Base-by-base conservation (phyloP, 1,140 invertebrate genomes). In the Drosophila pectinifera region DNA sequence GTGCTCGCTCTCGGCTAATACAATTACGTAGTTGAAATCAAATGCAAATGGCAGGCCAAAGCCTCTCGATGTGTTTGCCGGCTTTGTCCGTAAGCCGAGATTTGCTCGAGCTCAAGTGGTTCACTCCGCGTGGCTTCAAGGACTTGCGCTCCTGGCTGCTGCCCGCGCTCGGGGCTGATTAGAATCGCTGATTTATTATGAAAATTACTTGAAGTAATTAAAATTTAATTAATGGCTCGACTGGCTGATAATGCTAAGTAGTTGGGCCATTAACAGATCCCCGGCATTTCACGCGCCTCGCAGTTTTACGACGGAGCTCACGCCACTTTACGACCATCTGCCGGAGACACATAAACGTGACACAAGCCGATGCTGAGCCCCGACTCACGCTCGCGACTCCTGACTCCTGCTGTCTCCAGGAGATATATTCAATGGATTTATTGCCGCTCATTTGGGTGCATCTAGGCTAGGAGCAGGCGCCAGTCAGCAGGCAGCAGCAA, bases 341-440 rank as follows among this genome's bases (percentile, higher is more conserved):
- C 7, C 49, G 38, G 41, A 46, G 68, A 31, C 43, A 42, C 58
- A 75, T 82, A 59, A 82, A 81, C 77, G 45, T 36, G 62, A 70
- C 34, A 62, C 31, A 22, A 36, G 13, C 49, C 22, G 49, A 53
- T 36, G 49, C 49, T 53, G 55, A 54, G 53, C 45, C 20, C 6
- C 20, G 42, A 48, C n/a, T n/a, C n/a, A n/a, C n/a, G n/a, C n/a
- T n/a, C n/a, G n/a, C n/a, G n/a, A n/a, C 42, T 43, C 20, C 42
- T 22, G 31, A n/a, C 26, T 59, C n/a, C 58, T 54, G 49, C 55
- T 38, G 49, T 45, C 45, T 61, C 34, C 62, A 69, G 49, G 57
- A 78, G 58, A 75, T 86, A 68, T 75, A 80, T 75, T 49, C 58
- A 10, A 42, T 46, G 39, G 80, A 73, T 84, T 82, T 82, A 82